A percentile compares a stretch with the other conserved stretches of the same genome.
Evolutionary conservation across 2,113 vertebrate genomes (phyloP).

Genomic region (Pelmatolapia mariae): DNA sequence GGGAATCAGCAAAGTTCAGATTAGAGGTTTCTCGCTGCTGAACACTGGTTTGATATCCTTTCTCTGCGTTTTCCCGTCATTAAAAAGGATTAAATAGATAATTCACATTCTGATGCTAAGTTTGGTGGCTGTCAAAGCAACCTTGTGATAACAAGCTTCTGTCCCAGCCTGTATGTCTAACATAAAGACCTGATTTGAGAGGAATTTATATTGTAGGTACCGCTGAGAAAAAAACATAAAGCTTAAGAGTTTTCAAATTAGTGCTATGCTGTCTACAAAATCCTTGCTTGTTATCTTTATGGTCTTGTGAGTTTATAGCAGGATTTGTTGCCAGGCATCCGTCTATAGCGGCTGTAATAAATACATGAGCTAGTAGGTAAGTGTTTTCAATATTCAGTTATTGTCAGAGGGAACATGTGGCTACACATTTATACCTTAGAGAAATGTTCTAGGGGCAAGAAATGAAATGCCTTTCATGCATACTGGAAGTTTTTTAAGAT

Average conservation of each 20-base stretch:
- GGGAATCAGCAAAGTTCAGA: background rate
- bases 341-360: background rate
- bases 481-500: background rate
- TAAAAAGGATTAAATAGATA: background rate
- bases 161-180: background rate
- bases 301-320: background rate
- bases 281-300: conserved; percentile 46
- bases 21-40: background rate
- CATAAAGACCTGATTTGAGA: background rate
- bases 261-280: background rate
- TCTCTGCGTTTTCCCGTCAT: background rate
- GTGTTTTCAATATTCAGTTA: background rate
- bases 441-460: background rate
- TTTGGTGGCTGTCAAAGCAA: background rate
- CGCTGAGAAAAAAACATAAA: background rate
- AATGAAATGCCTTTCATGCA: background rate
- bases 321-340: conserved; percentile 45
- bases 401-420: background rate
- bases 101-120: background rate
- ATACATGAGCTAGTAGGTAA: conserved; percentile 14
- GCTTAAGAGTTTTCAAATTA: background rate
- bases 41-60: background rate
- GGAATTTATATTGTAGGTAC: background rate
- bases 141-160: background rate
- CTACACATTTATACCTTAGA: background rate